These are phyloP conservation scores for Bursaphelenchus mucronatus DNA, from an alignment of 1,140 invertebrate genomes.

Conservation along the genomic window DNA sequence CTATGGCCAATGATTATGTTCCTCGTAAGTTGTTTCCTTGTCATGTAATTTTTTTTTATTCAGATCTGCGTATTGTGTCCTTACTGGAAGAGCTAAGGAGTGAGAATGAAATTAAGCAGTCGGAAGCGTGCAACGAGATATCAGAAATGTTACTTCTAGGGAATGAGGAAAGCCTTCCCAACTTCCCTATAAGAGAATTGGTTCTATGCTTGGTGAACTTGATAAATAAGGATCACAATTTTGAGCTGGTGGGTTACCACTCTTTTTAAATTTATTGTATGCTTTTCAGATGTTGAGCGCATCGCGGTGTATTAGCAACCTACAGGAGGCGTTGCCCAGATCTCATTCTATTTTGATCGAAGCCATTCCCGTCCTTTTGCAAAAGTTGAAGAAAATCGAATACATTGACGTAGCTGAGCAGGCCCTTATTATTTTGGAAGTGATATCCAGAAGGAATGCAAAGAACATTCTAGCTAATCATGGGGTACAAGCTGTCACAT, in stretches of 20 bases:
- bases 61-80: constrained; percentile 29
- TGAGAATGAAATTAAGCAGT: constrained; percentile 89
- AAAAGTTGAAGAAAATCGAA: constrained; percentile 62
- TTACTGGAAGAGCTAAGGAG: constrained; percentile 83
- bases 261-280: constrained; percentile 28
- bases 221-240: constrained; percentile 75
- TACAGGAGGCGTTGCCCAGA: constrained; percentile 95
- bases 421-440: constrained; percentile 48
- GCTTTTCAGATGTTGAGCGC: constrained; percentile 86
- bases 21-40: constrained; percentile 9
- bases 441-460: constrained; percentile 57
- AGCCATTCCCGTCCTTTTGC: constrained; percentile 77
- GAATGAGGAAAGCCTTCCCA: constrained; percentile 95
- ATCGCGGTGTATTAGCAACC: constrained; percentile 92
- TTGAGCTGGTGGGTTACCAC: constrained; percentile 76
- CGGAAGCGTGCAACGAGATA: constrained; percentile 93
- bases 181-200: constrained; percentile 94
- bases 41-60: constrained; percentile 17
- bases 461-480: constrained; percentile 46
- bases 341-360: constrained; percentile 92
- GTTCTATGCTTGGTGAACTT: constrained; percentile 75
- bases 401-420: constrained; percentile 55
- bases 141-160: constrained; percentile 98
- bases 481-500: constrained; percentile 44
- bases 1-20: constrained; percentile 67